These are phyloP conservation scores for Pogonus chalceus DNA, from an alignment of 1,140 invertebrate genomes.

Conservation along the genomic window DNA sequence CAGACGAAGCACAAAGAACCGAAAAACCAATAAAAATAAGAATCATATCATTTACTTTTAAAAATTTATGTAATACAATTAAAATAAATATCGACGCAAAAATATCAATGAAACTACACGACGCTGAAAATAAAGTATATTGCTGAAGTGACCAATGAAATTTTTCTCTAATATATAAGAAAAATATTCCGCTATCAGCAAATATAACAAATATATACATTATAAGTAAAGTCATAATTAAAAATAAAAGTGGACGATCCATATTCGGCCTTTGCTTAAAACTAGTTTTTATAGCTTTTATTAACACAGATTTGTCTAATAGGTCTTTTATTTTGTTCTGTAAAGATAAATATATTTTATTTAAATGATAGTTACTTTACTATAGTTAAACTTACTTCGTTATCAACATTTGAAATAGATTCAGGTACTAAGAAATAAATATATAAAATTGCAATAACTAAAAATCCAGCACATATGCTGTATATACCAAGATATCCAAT, in stretches of 20 bases:
- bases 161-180: background rate
- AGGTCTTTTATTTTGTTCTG: background rate
- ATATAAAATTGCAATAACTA: background rate
- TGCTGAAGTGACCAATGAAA: background rate
- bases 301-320: background rate
- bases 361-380: background rate
- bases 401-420: background rate
- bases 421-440: background rate
- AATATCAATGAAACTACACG: background rate
- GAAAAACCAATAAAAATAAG: background rate
- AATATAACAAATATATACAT: slow-evolving; percentile 1
- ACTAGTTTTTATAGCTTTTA: background rate
- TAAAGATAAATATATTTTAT: background rate
- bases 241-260: background rate
- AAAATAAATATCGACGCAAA: background rate
- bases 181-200: background rate
- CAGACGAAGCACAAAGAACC: background rate
- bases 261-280: background rate
- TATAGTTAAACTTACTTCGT: background rate
- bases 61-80: background rate
- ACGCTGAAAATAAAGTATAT: background rate
- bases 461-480: background rate
- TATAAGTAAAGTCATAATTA: background rate
- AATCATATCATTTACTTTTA: background rate
- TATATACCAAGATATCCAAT: background rate